Conservation (phyloP, 1,140 invertebrate species). For the Lucilia cuprina region DNA sequence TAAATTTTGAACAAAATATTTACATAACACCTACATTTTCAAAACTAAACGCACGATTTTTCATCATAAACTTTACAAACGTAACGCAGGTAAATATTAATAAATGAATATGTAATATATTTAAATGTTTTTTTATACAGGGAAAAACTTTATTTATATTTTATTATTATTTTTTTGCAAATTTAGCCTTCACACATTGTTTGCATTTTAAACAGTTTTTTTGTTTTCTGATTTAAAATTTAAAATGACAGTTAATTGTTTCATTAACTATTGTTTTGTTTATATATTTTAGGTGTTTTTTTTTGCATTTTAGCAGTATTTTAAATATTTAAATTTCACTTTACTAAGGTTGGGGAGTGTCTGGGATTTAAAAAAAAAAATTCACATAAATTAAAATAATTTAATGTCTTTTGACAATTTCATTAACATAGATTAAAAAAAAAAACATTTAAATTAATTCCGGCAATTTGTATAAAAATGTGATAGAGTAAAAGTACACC, state of each 20-base stretch:
- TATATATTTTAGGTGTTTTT: neutral
- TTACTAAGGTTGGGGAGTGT: neutral
- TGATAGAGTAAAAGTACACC: too few relatives aligned
- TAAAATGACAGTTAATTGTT: neutral
- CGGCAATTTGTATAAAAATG: neutral
- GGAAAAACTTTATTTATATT: neutral
- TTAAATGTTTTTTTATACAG: neutral
- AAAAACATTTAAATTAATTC: neutral
- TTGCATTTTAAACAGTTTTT: constrained; percentile 2
- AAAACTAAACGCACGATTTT: neutral
- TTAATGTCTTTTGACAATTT: neutral
- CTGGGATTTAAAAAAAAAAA: neutral
- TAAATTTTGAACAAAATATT: too few relatives aligned
- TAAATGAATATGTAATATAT: neutral
- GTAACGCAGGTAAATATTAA: neutral
- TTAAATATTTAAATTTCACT: neutral
- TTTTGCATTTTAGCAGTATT: neutral
- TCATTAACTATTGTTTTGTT: neutral
- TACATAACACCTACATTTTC: neutral
- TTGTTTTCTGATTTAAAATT: neutral
- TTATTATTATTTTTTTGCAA: neutral
- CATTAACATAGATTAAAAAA: neutral
- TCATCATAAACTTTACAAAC: neutral
- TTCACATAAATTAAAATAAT: neutral
- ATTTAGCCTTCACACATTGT: constrained; percentile 5